phyloP scores from a whole-genome alignment of 2,888 invertebrate species.

The Apeira syringaria region DNA sequence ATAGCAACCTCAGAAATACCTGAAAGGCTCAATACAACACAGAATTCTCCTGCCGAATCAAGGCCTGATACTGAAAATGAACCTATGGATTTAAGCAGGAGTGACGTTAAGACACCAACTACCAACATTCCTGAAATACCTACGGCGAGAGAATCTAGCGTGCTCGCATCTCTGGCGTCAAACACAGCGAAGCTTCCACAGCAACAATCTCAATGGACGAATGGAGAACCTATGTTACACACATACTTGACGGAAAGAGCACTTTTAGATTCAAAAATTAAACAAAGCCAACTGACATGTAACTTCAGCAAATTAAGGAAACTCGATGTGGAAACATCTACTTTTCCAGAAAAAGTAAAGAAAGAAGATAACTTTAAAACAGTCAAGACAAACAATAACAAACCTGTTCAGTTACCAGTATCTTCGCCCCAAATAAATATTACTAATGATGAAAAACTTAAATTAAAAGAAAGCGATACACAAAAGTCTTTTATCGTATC shows the following conservation, averaged over 20 bases:
- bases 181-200: slow-evolving; percentile 85
- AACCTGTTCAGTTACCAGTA: slow-evolving; percentile 32
- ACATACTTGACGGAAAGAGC: slow-evolving; percentile 89
- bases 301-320: slow-evolving; percentile 64
- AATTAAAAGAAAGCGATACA: slow-evolving; percentile 38
- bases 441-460: slow-evolving; percentile 36
- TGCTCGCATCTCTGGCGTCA: slow-evolving; percentile 85
- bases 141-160: slow-evolving; percentile 85
- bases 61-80: slow-evolving; percentile 75
- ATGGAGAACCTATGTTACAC: slow-evolving; percentile 87
- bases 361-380: slow-evolving; percentile 41
- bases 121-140: slow-evolving; percentile 78
- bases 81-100: slow-evolving; percentile 78
- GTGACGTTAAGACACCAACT: slow-evolving; percentile 56
- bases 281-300: slow-evolving; percentile 84
- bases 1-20: slow-evolving; percentile 48
- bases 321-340: slow-evolving; percentile 58
- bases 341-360: slow-evolving; percentile 48
- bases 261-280: slow-evolving; percentile 87
- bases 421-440: slow-evolving; percentile 36
- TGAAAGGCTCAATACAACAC: slow-evolving; percentile 51
- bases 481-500: slow-evolving; percentile 30
- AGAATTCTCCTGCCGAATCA: slow-evolving; percentile 53
- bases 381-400: slow-evolving; percentile 35
- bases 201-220: slow-evolving; percentile 79